phyloP scores from a whole-genome alignment of 1,140 invertebrate genomes.

The Hycleus phaleratus region DNA sequence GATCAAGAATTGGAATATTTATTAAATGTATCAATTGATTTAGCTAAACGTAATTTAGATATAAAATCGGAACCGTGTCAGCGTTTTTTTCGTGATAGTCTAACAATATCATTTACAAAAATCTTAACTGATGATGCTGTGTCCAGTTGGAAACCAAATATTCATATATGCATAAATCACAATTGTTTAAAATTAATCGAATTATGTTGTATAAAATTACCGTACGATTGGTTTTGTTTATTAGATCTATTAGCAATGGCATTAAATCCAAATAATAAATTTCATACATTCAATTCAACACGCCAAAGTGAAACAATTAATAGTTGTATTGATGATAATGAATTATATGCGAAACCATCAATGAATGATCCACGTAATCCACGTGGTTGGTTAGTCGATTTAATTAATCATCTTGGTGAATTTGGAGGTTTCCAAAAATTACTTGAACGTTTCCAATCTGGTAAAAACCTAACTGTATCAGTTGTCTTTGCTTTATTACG shows the following conservation, averaged over 20 bases:
- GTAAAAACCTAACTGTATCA: slow-evolving; percentile 64
- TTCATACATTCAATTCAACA: slow-evolving; percentile 86
- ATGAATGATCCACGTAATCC: slow-evolving; percentile 62
- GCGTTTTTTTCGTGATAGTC: slow-evolving; percentile 88
- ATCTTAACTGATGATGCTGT: slow-evolving; percentile 98
- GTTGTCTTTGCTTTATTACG: slow-evolving; percentile 77
- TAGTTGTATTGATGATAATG: slow-evolving; percentile 56
- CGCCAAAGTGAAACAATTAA: slow-evolving; percentile 71
- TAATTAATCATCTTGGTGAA: slow-evolving; percentile 90
- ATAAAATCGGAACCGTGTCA: slow-evolving; percentile 85
- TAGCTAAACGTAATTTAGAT: slow-evolving; percentile 80
- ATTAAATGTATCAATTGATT: slow-evolving; percentile 80
- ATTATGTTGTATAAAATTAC: slow-evolving; percentile 82
- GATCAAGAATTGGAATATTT: slow-evolving; percentile 92
- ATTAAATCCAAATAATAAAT: slow-evolving; percentile 50
- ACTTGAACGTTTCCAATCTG: slow-evolving; percentile 75
- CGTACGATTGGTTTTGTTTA: slow-evolving; percentile 88
- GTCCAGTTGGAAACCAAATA: slow-evolving; percentile 94
- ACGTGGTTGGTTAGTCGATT: slow-evolving; percentile 90
- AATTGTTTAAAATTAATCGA: slow-evolving; percentile 90
- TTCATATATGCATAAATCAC: slow-evolving; percentile 89
- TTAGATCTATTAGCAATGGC: slow-evolving; percentile 89
- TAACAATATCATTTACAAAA: slow-evolving; percentile 93
- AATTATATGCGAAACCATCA: slow-evolving; percentile 74
- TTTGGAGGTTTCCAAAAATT: slow-evolving; percentile 83